Evolutionary conservation across 2,888 invertebrate species (phyloP), one percentile per base, ranked within the genome.

Genomic region (Acleris emargana): DNA sequence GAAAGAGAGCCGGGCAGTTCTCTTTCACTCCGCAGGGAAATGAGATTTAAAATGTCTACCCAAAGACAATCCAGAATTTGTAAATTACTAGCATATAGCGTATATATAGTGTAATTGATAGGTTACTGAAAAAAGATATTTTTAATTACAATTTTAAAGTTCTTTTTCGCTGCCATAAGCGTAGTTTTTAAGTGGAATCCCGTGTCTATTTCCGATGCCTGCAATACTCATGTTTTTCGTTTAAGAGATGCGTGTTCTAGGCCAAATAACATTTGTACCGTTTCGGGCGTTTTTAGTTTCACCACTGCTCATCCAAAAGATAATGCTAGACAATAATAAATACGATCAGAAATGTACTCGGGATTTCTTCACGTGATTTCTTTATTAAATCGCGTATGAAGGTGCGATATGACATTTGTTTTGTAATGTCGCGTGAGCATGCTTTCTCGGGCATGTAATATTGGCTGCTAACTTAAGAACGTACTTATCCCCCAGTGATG

Each of bases 151-250:
- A 81, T 77, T 81, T 76, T 76, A 76, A 79, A 72, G 69, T 75
- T 74, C 79, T 81, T 79, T 79, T 82, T 83, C 81, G 87, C 88
- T 89, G 89, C 88, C 89, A 88, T 88, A 87, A 83, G 84, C 82
- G 75, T 85, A 84, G 82, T 68, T 62, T 1, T 72, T 74, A 79
- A 74, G 75, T 68, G 58, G 66, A 70, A 61, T 81, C 76, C 76
- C 78, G 75, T 79, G 85, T 82, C 80, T 82, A 80, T 79, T 82
- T 80, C 77, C 72, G 75, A 68, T 66, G 68, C 74, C 75, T 71
- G 69, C 68, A 73, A 71, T 71, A 73, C 69, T 74, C 75, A 75
- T 76, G 71, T 69, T 62, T 32, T 54, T 3, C 43, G 11, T 50
- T 47, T 28, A 5, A 42, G 25, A 47, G 38, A 55, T 64, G 64